Evolutionary conservation across 2,113 vertebrate genomes (phyloP), one percentile per base, ranked within the genome.

Genomic region (Spheniscus mendiculus): DNA sequence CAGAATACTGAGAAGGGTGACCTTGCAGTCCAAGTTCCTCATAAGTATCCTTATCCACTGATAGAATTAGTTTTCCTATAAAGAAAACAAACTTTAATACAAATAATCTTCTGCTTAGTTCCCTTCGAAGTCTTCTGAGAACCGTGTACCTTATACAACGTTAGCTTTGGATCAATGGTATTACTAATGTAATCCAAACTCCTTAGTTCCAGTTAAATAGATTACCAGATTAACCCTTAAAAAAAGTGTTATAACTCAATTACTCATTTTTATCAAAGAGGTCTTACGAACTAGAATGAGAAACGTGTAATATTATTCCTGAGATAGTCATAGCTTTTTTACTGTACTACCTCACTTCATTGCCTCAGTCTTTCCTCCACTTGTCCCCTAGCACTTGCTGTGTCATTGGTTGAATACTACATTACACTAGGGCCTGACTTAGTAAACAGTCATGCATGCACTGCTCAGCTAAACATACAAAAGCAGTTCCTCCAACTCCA

Each of bases 41-140:
- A 3, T 99, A 99, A 3, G 99, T 99, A 96, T 99, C 99, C 95
- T 99, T 99, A 94, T 99, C 98, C 95, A 99, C 97, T 47, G 99
- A 99, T 17, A 99, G 96, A 96, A 98, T 98, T 83, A 99, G 97
- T 62, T 98, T 99, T 86, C 99, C 99, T 99, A 91, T 25, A 65
- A 94, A 92, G 26, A 87, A 97, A 91, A 52, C 63, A 83, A 59
- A 82, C 15, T 74, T 94, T 63, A 91, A 55, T 58, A 82, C 7
- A 59, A 93, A 59, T 77, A n/a, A 73, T 56, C 74, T 76, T 71
- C n/a, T 42, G 9, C 5, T 66, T 61, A 15, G 30, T 7, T 87
- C 19, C 11, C 61, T 87, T 78, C 30, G 15, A 91, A 95, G 72
- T 42, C 56, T 93, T 82, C 27, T 21, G 45, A 95, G 52, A 95